Conservation (phyloP, 2,113 vertebrate genomes). For the Pica pica region DNA sequence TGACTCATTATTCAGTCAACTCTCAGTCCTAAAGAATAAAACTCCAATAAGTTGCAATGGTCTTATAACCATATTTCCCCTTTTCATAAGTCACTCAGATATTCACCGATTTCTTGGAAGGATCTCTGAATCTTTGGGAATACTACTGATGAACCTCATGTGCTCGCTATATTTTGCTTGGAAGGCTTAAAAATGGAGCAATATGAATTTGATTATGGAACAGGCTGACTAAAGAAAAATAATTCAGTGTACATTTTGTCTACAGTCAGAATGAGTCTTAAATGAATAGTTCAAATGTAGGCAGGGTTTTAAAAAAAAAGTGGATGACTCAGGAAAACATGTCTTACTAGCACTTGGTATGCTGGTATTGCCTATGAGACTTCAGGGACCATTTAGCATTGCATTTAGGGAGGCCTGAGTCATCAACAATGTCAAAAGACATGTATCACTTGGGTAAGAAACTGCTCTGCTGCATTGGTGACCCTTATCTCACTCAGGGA, state of each 20-base stretch:
- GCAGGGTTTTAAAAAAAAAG: background rate
- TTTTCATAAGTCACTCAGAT: background rate
- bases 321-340: background rate
- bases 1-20: constrained; percentile 36
- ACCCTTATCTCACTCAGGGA: background rate
- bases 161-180: background rate
- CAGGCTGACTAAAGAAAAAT: background rate
- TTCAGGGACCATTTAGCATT: background rate
- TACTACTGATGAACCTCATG: background rate
- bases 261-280: background rate
- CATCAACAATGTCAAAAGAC: background rate
- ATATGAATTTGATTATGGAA: background rate
- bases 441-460: background rate
- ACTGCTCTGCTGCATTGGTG: background rate
- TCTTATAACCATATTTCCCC: background rate
- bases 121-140: background rate
- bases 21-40: constrained; percentile 13
- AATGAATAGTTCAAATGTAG: background rate
- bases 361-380: background rate
- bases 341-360: background rate
- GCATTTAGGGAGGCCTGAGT: background rate
- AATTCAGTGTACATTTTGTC: background rate
- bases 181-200: background rate
- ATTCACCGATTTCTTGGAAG: background rate
- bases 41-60: background rate